These are phyloP conservation scores for Paramuricea clavata DNA, from an alignment of 92 coral and sea anemone genomes.

Conservation along the genomic window DNA sequence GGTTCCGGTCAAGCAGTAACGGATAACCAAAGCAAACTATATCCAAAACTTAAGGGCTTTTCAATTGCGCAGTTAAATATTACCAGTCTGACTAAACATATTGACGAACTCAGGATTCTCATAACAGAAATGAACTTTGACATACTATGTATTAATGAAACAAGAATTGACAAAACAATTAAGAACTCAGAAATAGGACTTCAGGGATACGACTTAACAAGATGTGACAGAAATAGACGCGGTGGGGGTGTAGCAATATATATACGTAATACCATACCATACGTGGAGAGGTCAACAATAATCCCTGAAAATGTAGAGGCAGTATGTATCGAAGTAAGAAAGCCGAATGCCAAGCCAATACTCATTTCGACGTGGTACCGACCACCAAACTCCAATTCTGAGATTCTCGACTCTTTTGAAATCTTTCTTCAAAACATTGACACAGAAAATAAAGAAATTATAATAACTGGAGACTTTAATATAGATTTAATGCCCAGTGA, in stretches of 20 bases:
- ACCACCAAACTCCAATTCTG: background rate
- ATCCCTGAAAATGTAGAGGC: too few species aligned
- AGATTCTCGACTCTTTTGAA: background rate
- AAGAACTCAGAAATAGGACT: background rate
- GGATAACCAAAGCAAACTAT: too few species aligned
- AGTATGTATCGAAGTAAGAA: background rate
- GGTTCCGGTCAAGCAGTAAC: background rate
- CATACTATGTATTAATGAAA: too few species aligned
- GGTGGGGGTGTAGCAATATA: background rate
- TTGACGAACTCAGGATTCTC: background rate
- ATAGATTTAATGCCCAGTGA: background rate
- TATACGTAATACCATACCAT: background rate
- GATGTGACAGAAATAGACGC: background rate
- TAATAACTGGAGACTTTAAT: background rate
- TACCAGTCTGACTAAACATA: background rate
- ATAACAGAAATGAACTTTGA: too few species aligned
- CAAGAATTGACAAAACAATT: background rate
- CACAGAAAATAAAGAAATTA: background rate
- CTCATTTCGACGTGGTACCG: background rate
- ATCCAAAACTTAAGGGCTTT: too few species aligned
- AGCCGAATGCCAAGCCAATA: background rate
- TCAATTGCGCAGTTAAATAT: background rate
- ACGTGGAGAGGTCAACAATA: too few species aligned
- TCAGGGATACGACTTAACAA: too few species aligned
- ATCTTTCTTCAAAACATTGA: background rate